phyloP scores from a whole-genome alignment of 2,888 invertebrate species.

The Lumbricus terrestris region DNA sequence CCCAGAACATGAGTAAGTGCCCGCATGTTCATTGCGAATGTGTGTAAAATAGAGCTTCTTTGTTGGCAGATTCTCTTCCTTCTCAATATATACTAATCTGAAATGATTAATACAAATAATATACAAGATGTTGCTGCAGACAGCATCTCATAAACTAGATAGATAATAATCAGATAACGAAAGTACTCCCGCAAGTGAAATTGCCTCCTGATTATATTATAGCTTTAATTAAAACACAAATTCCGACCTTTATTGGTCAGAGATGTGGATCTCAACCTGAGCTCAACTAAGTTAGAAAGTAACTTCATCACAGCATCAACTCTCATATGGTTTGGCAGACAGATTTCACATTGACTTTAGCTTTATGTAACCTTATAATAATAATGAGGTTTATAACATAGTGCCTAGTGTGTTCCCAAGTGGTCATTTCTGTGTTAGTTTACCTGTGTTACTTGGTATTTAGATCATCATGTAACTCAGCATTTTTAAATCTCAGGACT shows the following conservation, averaged over 20 bases:
- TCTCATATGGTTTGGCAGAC: neutral
- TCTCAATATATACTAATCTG: conserved; percentile 35
- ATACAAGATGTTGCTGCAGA: neutral
- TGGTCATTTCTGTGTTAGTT: neutral
- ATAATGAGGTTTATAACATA: neutral
- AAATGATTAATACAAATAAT: neutral
- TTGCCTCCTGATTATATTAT: neutral
- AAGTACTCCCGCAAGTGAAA: neutral
- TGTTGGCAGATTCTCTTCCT: conserved; percentile 26
- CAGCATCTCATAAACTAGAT: neutral
- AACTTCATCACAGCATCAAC: too few species aligned
- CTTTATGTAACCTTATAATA: neutral
- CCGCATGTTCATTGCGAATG: conserved; percentile 35
- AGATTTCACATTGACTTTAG: neutral
- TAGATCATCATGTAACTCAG: neutral
- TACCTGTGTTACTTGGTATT: neutral
- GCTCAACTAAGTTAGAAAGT: too few species aligned
- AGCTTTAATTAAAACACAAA: neutral
- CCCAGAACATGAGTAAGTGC: conserved; percentile 36
- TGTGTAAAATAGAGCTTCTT: conserved; percentile 38
- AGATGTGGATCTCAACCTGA: neutral
- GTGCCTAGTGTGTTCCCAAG: neutral
- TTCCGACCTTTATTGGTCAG: neutral
- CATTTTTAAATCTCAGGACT: too few species aligned
- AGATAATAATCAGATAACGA: neutral